Percentiles rank a stretch among this genome's conserved stretches.
Evolutionary conservation across 64 coral and sea anemone species (phyloP).

Genomic region (Cladopsammia gracilis): DNA sequence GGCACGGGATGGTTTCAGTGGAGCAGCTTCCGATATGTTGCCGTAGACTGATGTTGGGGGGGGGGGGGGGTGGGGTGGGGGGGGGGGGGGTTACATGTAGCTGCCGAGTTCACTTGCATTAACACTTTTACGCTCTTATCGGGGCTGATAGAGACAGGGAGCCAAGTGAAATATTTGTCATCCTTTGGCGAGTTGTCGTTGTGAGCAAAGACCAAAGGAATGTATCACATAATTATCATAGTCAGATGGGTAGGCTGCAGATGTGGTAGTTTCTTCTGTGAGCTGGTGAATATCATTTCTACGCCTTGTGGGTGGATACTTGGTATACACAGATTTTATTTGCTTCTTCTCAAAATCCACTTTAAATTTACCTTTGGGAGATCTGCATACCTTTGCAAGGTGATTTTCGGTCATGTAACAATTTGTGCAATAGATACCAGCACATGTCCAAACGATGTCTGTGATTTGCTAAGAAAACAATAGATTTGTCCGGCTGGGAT

Average conservation of each 20-base stretch:
- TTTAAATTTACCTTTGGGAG: constrained; percentile 52
- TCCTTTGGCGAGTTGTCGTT: not conserved
- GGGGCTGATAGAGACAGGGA: constrained; percentile 17
- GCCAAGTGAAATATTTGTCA: constrained; percentile 53
- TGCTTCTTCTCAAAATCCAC: constrained; percentile 20
- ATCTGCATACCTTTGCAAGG: constrained; percentile 38
- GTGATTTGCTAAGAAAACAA: too few relatives aligned
- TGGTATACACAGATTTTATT: not conserved
- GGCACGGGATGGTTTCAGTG: too few relatives aligned
- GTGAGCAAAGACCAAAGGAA: constrained; percentile 26
- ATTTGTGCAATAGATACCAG: too few relatives aligned
- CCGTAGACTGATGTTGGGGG: constrained; percentile 30
- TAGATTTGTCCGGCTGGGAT: too few relatives aligned
- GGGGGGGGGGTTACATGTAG: too few relatives aligned
- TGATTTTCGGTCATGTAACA: constrained; percentile 47
- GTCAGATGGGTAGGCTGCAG: constrained; percentile 6
- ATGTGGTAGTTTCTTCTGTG: too few relatives aligned
- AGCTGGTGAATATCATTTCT: too few relatives aligned
- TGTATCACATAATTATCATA: constrained; percentile 47
- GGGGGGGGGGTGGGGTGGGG: not conserved
- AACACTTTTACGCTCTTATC: too few relatives aligned
- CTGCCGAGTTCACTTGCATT: too few relatives aligned
- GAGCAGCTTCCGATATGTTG: not conserved
- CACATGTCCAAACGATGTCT: too few relatives aligned
- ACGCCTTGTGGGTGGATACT: too few relatives aligned